Percentiles rank a stretch among this genome's conserved stretches.
Conservation (phyloP, 2,888 invertebrate species). For the Strigamia transsilvanica region DNA sequence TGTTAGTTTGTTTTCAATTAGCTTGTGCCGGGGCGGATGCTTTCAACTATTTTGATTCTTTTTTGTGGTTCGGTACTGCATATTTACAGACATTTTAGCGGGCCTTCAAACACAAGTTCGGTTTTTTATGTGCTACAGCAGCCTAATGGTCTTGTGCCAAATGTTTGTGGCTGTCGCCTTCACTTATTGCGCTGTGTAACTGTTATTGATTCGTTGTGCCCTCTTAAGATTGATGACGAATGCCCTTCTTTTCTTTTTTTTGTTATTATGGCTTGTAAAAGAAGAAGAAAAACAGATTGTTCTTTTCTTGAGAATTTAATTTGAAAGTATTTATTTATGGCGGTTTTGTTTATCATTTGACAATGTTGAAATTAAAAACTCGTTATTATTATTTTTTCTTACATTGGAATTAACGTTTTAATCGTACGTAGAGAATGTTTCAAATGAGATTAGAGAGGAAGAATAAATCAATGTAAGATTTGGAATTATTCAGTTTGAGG, state of each 20-base stretch:
- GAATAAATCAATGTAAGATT: slow-evolving; percentile 28
- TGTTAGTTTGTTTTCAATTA: not conserved
- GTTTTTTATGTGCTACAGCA: not conserved
- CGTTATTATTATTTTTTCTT: not conserved
- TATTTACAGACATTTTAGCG: not conserved
- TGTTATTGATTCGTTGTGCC: slow-evolving; percentile 37
- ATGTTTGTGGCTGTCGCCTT: slow-evolving; percentile 23
- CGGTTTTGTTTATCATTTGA: not conserved
- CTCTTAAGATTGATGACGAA: slow-evolving; percentile 34
- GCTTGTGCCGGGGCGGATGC: not conserved
- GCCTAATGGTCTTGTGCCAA: slow-evolving; percentile 24
- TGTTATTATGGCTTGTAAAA: not conserved
- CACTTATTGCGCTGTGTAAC: slow-evolving; percentile 4
- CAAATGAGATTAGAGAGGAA: not conserved
- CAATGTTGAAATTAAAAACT: not conserved
- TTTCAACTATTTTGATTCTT: not conserved
- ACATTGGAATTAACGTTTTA: not conserved
- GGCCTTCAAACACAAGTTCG: not conserved
- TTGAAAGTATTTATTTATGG: not conserved
- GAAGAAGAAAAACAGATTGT: not conserved
- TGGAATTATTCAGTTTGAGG: not conserved
- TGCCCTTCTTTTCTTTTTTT: not conserved
- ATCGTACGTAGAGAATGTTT: not conserved
- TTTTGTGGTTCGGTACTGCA: not conserved
- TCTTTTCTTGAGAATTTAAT: not conserved